These are phyloP conservation scores for Gadus chalcogrammus DNA, from an alignment of 2,113 vertebrate species.

Conservation along the genomic window DNA sequence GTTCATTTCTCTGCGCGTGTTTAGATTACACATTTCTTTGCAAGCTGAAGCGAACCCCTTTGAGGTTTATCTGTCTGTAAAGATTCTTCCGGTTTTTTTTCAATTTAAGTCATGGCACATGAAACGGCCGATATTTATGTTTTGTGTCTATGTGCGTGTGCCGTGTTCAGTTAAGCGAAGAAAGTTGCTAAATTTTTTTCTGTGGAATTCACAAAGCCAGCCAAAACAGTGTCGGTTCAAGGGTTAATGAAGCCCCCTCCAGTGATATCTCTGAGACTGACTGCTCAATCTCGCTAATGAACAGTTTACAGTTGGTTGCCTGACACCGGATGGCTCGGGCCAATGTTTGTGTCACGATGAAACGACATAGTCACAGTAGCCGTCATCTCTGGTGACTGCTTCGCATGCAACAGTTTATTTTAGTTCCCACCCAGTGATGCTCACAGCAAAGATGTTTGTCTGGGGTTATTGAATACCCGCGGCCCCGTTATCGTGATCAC, in stretches of 20 bases:
- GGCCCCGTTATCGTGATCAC: neutral
- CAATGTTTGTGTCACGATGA: no score
- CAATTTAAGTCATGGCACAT: no score
- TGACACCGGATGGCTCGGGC: no score
- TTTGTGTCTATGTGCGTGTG: no score
- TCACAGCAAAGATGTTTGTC: neutral
- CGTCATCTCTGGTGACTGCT: neutral
- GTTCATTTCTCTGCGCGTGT: constrained; percentile 4
- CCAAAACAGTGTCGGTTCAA: constrained; percentile 38
- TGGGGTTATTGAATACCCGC: neutral
- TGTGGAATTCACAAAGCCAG: constrained; percentile 55
- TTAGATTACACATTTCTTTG: constrained; percentile 14
- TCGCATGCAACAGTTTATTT: neutral
- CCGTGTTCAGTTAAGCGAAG: no score
- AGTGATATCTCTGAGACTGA: constrained; percentile 19
- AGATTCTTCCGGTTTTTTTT: neutral
- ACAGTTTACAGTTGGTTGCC: constrained; percentile 9
- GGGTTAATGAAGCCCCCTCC: constrained; percentile 42
- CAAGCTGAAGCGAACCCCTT: neutral
- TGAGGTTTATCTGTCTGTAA: constrained; percentile 9
- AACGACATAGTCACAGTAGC: no score
- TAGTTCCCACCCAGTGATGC: neutral
- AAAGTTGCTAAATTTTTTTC: constrained; percentile 23
- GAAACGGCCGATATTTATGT: no score
- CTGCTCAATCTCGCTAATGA: constrained; percentile 28